These are phyloP conservation scores for Ditylenchus dipsaci DNA, from an alignment of 1,140 invertebrate genomes.

Conservation along the genomic window DNA sequence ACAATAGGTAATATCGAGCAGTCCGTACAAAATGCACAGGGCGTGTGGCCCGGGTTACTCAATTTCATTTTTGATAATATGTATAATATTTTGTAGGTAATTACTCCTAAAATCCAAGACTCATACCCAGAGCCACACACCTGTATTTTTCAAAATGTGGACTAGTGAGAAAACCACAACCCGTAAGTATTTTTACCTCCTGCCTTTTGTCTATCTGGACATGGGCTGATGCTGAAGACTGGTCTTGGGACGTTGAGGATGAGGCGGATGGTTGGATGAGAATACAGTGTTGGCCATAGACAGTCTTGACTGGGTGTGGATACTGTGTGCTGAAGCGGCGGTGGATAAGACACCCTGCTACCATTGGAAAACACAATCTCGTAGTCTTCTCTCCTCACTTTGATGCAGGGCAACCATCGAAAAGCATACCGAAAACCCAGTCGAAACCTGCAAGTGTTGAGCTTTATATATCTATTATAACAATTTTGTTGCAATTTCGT, in stretches of 20 bases:
- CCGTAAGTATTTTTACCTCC: no score
- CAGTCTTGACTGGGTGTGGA: neutral
- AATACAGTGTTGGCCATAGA: neutral
- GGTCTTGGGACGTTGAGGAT: neutral
- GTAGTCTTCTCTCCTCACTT: slow-evolving; percentile 46
- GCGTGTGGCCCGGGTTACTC: no score
- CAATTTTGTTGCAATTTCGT: neutral
- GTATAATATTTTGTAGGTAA: no score
- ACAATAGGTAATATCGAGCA: no score
- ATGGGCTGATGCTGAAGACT: neutral
- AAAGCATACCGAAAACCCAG: slow-evolving; percentile 58
- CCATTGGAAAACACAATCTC: slow-evolving; percentile 27
- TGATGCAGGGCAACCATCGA: slow-evolving; percentile 57
- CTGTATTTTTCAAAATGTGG: no score
- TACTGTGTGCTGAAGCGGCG: no score
- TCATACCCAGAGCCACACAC: no score
- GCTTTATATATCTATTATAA: neutral
- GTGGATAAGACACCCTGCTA: slow-evolving; percentile 12
- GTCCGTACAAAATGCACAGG: no score
- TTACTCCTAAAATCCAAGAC: no score
- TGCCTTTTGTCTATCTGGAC: no score
- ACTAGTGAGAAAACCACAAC: no score
- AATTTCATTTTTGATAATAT: no score
- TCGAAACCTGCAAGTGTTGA: slow-evolving; percentile 55
- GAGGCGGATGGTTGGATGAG: neutral